Percentiles rank a stretch among this genome's conserved stretches.
Conservation (phyloP, 2,888 invertebrate species). For the Alentia gelatinosa region DNA sequence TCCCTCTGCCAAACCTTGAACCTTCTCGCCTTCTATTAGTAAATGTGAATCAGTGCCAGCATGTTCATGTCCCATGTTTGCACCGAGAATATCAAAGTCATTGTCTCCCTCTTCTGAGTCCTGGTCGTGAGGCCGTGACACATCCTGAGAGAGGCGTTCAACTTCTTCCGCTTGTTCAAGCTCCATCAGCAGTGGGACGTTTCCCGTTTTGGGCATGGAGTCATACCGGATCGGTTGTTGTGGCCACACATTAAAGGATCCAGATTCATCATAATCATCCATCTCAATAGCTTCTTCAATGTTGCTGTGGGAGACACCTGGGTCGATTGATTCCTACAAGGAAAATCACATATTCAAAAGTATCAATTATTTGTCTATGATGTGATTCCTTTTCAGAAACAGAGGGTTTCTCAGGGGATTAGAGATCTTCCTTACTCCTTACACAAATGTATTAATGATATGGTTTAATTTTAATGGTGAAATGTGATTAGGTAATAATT, state of each 20-base stretch:
- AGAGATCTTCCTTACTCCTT: too few species aligned
- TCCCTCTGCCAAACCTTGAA: too few species aligned
- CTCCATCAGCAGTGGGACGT: conserved; percentile 5
- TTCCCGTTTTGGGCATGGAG: not conserved
- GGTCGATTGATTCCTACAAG: not conserved
- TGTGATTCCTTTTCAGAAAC: too few species aligned
- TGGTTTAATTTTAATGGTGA: too few species aligned
- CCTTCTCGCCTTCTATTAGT: too few species aligned
- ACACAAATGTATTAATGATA: too few species aligned
- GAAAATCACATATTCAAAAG: too few species aligned
- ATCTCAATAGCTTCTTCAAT: not conserved
- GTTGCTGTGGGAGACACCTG: not conserved
- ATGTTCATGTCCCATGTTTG: not conserved
- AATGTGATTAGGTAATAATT: too few species aligned
- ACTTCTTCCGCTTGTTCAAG: conserved; percentile 25
- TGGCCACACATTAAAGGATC: conserved; percentile 38
- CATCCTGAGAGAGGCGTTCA: conserved; percentile 17
- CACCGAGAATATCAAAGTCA: conserved; percentile 1
- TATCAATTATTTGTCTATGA: too few species aligned
- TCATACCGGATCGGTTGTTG: conserved; percentile 17
- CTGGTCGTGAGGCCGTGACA: not conserved
- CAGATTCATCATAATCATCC: not conserved
- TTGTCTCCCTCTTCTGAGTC: not conserved
- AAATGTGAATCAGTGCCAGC: not conserved
- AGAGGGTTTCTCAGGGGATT: not conserved